Percentiles rank a stretch among this genome's conserved stretches.
Evolutionary conservation across 1,140 invertebrate species (phyloP).

Genomic region (Trichogramma pretiosum): DNA sequence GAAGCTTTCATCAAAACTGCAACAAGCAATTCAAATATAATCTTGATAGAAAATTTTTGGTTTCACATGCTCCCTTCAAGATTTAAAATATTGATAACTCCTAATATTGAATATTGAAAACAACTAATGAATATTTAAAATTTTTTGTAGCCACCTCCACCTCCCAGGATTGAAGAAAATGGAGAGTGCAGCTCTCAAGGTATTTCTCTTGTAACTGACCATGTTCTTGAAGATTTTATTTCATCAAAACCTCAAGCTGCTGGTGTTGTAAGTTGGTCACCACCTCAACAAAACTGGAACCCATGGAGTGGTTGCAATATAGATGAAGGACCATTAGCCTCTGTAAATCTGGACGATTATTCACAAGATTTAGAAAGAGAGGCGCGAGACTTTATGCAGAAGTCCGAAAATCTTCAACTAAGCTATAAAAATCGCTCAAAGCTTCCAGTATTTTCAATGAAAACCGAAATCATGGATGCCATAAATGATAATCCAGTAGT

Average conservation of each 20-base stretch:
- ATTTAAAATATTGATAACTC: too few species aligned
- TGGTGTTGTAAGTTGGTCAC: slow-evolving; percentile 89
- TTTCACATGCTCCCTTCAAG: too few species aligned
- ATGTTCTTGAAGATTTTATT: slow-evolving; percentile 56
- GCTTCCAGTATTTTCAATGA: slow-evolving; percentile 69
- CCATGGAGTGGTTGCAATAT: slow-evolving; percentile 92
- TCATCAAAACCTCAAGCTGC: slow-evolving; percentile 48
- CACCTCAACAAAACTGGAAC: slow-evolving; percentile 92
- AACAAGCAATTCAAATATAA: too few species aligned
- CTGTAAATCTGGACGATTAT: slow-evolving; percentile 66
- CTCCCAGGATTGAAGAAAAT: not conserved
- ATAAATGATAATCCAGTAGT: slow-evolving; percentile 82
- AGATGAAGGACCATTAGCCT: slow-evolving; percentile 82
- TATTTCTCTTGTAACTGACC: slow-evolving; percentile 50
- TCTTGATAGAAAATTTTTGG: too few species aligned
- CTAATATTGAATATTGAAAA: too few species aligned
- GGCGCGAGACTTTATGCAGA: slow-evolving; percentile 55
- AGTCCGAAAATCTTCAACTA: slow-evolving; percentile 51
- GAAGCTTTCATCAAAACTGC: not conserved
- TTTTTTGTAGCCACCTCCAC: not conserved
- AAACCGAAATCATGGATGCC: slow-evolving; percentile 66
- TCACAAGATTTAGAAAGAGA: slow-evolving; percentile 66
- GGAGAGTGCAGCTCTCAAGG: slow-evolving; percentile 24
- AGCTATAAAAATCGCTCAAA: slow-evolving; percentile 59
- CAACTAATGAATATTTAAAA: too few species aligned